Percentiles rank a stretch among this genome's conserved stretches.
These are phyloP conservation scores for Ophonus ardosiacus DNA, from an alignment of 2,888 invertebrate genomes.

Conservation along the genomic window DNA sequence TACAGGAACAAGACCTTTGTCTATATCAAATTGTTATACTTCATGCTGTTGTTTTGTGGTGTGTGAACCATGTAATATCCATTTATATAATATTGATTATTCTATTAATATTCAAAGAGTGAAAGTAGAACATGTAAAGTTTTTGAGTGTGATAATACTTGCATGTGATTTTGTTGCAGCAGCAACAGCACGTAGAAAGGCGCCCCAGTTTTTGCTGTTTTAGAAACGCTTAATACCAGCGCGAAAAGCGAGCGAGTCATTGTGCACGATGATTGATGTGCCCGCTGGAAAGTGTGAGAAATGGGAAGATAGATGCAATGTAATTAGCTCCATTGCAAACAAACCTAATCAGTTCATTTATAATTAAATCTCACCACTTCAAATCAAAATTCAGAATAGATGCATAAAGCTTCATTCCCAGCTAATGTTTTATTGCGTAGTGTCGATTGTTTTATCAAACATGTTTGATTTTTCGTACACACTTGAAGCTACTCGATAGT, in stretches of 20 bases:
- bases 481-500: too few relatives aligned
- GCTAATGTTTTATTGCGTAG: too few relatives aligned
- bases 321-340: slow-evolving; percentile 12
- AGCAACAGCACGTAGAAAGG: slow-evolving; percentile 8
- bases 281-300: slow-evolving; percentile 33
- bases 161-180: background rate
- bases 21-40: too few relatives aligned
- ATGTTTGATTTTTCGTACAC: too few relatives aligned
- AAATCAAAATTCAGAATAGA: background rate
- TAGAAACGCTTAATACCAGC: background rate
- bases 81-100: background rate
- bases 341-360: background rate
- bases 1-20: too few relatives aligned
- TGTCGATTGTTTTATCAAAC: too few relatives aligned
- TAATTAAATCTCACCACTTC: background rate
- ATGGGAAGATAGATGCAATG: slow-evolving; percentile 25
- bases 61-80: background rate
- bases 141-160: background rate
- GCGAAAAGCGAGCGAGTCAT: slow-evolving; percentile 17
- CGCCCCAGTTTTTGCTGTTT: slow-evolving; percentile 5
- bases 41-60: background rate
- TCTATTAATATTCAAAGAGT: background rate
- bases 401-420: too few relatives aligned
- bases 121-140: background rate
- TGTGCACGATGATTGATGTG: slow-evolving; percentile 35